These are phyloP conservation scores for Noctua janthina DNA, from an alignment of 2,888 invertebrate genomes.

Conservation along the genomic window DNA sequence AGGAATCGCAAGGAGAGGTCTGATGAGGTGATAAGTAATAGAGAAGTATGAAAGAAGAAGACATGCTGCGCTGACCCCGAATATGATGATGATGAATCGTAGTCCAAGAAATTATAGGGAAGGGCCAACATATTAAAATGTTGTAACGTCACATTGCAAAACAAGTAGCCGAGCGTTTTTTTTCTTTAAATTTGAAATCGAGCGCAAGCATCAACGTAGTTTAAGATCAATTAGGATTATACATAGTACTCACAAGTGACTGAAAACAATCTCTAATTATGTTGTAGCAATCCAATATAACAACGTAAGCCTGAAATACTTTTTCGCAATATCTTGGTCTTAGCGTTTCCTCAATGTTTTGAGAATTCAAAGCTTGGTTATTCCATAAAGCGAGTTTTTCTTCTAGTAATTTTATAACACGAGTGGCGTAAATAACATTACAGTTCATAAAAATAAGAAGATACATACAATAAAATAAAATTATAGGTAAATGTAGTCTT, in stretches of 20 bases:
- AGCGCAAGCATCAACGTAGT: too few species aligned
- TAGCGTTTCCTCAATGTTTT: not conserved
- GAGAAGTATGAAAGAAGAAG: too few species aligned
- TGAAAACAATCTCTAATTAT: constrained; percentile 13
- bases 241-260: constrained; percentile 23
- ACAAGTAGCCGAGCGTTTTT: too few species aligned
- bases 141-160: too few species aligned
- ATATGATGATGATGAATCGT: too few species aligned
- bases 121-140: too few species aligned
- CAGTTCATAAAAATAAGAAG: constrained; percentile 31
- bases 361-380: constrained; percentile 7
- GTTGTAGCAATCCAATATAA: constrained; percentile 40
- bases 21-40: too few species aligned
- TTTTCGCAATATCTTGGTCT: not conserved
- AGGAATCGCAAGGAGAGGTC: too few species aligned
- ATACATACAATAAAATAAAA: not conserved
- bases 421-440: constrained; percentile 31
- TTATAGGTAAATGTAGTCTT: not conserved
- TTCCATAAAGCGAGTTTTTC: constrained; percentile 46
- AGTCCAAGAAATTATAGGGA: too few species aligned
- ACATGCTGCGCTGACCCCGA: too few species aligned
- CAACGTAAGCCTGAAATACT: constrained; percentile 31
- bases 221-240: not conserved
- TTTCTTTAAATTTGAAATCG: too few species aligned
- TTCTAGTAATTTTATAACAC: constrained; percentile 35